Percentiles rank a stretch among this genome's conserved stretches.
phyloP scores from a whole-genome alignment of 2,888 invertebrate genomes.

The Rhagium mordax region DNA sequence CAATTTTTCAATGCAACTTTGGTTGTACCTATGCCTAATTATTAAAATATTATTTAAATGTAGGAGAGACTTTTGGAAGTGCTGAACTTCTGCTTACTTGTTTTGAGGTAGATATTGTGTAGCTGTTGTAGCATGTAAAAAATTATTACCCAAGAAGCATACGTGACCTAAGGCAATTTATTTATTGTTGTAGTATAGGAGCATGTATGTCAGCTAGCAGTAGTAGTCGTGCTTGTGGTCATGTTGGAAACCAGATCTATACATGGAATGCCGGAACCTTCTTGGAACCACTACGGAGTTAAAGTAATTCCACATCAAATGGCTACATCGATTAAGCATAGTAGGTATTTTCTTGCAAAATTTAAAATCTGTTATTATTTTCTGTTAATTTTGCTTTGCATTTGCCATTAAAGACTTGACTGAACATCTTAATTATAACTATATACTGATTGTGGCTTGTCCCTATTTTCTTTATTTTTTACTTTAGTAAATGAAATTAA shows the following conservation, averaged over 20 bases:
- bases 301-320: conserved; percentile 68
- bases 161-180: conserved; percentile 17
- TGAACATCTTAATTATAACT: no score
- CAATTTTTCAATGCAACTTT: conserved; percentile 7
- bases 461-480: no score
- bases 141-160: conserved; percentile 6
- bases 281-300: conserved; percentile 72
- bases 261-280: conserved; percentile 80
- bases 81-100: background rate
- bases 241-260: conserved; percentile 83
- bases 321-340: conserved; percentile 68
- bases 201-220: conserved; percentile 65
- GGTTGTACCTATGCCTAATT: background rate
- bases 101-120: conserved; percentile 1
- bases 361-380: no score
- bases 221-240: conserved; percentile 71
- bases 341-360: conserved; percentile 59
- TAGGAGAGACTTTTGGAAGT: background rate
- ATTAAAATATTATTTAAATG: background rate
- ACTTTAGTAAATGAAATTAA: no score
- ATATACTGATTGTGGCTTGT: no score
- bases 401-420: no score
- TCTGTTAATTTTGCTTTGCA: no score
- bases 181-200: conserved; percentile 63
- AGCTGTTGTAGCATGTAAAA: background rate